Evolutionary conservation across 1,140 invertebrate genomes (phyloP).

Genomic region (Caenorhabditis briggsae): DNA sequence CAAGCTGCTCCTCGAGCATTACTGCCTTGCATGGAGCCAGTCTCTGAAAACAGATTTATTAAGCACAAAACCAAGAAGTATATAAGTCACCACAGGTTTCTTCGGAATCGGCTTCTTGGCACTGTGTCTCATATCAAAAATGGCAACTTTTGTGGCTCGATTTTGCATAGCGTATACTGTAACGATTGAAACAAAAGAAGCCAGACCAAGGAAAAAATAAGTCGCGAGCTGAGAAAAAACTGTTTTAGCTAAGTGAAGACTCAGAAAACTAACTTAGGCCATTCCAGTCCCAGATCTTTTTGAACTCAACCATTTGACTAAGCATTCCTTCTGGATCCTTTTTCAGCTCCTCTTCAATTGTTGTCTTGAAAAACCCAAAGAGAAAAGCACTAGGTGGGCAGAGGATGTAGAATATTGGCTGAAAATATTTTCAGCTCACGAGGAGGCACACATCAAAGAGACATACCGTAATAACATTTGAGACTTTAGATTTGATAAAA

Average conservation of each 20-base stretch:
- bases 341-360: background rate
- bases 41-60: background rate
- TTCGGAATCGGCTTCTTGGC: background rate
- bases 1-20: background rate
- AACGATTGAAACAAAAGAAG: background rate
- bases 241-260: background rate
- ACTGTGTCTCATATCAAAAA: slow-evolving; percentile 7
- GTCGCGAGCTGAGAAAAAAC: background rate
- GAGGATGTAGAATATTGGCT: background rate
- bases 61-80: background rate
- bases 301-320: background rate
- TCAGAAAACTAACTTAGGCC: background rate
- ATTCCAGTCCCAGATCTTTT: slow-evolving; percentile 7
- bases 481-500: background rate
- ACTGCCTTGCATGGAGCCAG: background rate
- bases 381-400: slow-evolving; percentile 21
- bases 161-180: slow-evolving; percentile 9
- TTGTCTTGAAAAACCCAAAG: background rate
- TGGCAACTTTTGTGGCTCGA: background rate
- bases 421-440: background rate
- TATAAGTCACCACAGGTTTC: background rate
- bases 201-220: background rate
- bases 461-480: background rate
- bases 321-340: slow-evolving; percentile 14
- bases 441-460: background rate